Evolutionary conservation across 1,140 invertebrate species (phyloP).

Genomic region (Diuraphis noxia): DNA sequence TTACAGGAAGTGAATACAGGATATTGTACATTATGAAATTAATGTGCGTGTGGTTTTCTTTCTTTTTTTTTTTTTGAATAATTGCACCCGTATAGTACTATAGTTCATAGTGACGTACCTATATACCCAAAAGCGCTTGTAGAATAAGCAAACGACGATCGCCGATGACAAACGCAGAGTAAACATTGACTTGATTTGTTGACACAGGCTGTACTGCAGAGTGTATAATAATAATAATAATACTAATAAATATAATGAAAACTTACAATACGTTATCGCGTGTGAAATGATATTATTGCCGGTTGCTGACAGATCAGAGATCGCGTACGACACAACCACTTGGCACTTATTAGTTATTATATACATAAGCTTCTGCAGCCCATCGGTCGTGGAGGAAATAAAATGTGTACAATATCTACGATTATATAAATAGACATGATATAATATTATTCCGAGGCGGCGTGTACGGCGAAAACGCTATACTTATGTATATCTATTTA

Average conservation of each 20-base stretch:
- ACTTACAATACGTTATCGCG: conserved; percentile 12
- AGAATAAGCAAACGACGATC: neutral
- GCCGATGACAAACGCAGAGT: conserved; percentile 36
- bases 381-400: neutral
- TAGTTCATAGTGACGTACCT: too few species aligned
- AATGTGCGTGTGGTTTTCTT: neutral
- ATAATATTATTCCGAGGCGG: neutral
- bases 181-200: conserved; percentile 42
- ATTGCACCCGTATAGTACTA: neutral
- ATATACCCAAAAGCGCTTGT: neutral
- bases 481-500: neutral
- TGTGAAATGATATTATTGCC: conserved; percentile 46
- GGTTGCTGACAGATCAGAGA: conserved; percentile 21
- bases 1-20: neutral
- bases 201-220: neutral
- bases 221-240: conserved; percentile 19
- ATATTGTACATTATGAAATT: conserved; percentile 8
- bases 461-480: neutral
- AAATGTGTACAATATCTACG: neutral
- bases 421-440: neutral
- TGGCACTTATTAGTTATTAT: conserved; percentile 6
- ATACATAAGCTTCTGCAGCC: neutral
- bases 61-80: conserved; percentile 6
- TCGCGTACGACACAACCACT: conserved; percentile 2
- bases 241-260: conserved; percentile 25